These are phyloP conservation scores for Trematocara unimaculatum DNA, from an alignment of 2,113 vertebrate species.

Conservation along the genomic window DNA sequence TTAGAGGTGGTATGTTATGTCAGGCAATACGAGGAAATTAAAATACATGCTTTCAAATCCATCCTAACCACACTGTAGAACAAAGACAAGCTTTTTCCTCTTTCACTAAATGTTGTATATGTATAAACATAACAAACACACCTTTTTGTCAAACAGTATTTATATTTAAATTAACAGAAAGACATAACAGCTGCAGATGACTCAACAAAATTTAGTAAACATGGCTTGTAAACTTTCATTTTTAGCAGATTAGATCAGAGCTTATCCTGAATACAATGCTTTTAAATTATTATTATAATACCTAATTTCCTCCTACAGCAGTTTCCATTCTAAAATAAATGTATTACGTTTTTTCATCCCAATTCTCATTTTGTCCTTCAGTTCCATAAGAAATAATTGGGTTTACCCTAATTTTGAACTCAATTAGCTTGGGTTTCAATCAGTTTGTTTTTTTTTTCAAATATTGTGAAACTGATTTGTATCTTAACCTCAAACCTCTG, in stretches of 20 bases:
- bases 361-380: neutral
- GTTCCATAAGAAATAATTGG: neutral
- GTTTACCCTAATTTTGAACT: neutral
- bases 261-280: neutral
- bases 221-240: neutral
- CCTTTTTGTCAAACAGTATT: neutral
- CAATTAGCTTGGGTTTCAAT: neutral
- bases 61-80: neutral
- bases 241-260: neutral
- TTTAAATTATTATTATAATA: neutral
- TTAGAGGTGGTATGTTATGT: neutral
- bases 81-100: neutral
- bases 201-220: neutral
- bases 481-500: neutral
- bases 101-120: neutral
- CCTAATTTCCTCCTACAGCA: neutral
- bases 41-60: neutral
- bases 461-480: neutral
- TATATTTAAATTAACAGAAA: neutral
- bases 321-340: neutral
- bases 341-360: neutral
- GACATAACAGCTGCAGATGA: neutral
- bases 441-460: rapidly evolving
- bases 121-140: neutral
- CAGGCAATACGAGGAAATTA: slow-evolving; percentile 22